A percentile compares a stretch with the other conserved stretches of the same genome.
phyloP scores from a whole-genome alignment of 2,113 vertebrate species.

The Verasper variegatus region DNA sequence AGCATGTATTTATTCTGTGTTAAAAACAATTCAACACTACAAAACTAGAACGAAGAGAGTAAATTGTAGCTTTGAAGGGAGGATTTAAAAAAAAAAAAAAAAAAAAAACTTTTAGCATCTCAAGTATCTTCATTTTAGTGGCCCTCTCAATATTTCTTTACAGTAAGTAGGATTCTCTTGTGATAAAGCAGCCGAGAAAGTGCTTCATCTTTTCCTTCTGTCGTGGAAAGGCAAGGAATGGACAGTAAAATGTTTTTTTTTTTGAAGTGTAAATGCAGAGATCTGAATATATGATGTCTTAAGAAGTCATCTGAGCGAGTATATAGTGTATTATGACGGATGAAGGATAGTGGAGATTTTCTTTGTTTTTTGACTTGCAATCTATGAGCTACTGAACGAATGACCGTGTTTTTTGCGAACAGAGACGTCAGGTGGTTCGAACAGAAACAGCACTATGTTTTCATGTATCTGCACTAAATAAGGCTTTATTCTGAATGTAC shows the following conservation, averaged over 20 bases:
- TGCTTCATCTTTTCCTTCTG: constrained; percentile 18
- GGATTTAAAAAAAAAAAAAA: background rate
- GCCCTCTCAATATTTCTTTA: constrained; percentile 11
- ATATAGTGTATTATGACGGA: constrained; percentile 10
- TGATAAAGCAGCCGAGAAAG: constrained; percentile 22
- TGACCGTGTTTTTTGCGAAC: constrained; percentile 12
- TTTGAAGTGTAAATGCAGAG: constrained; percentile 43
- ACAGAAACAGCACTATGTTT: constrained; percentile 61
- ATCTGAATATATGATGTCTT: constrained; percentile 26
- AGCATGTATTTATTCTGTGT: constrained; percentile 60
- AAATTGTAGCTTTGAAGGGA: constrained; percentile 17
- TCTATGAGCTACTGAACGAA: constrained; percentile 22
- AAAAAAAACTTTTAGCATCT: background rate
- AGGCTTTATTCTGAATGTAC: constrained; percentile 82
- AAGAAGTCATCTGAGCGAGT: constrained; percentile 19
- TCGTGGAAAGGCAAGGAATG: background rate
- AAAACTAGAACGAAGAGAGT: constrained; percentile 9
- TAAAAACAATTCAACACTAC: constrained; percentile 16
- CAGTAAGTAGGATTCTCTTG: background rate
- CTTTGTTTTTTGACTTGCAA: constrained; percentile 18
- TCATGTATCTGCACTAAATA: constrained; percentile 77
- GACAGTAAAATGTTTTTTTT: background rate
- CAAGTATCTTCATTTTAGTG: constrained; percentile 10
- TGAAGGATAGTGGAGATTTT: constrained; percentile 8
- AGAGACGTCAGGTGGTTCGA: constrained; percentile 46